Percentiles rank a stretch among this genome's conserved stretches.
These are phyloP conservation scores for Hirtodrosophila duncani DNA, from an alignment of 2,888 invertebrate species.

Conservation along the genomic window DNA sequence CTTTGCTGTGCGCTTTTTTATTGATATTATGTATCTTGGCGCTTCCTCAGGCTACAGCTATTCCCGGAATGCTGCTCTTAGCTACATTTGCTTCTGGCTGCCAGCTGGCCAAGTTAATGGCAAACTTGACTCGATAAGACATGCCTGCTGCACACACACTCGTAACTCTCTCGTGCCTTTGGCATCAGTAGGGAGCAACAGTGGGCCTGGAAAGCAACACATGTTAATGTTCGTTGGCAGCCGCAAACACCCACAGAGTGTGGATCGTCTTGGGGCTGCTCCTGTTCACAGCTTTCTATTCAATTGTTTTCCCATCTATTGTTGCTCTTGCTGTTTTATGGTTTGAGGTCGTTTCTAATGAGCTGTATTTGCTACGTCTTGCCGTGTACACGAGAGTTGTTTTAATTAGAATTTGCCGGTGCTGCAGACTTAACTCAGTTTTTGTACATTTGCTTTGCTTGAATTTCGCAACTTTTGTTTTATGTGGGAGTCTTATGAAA, in stretches of 20 bases:
- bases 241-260: slow-evolving; percentile 16
- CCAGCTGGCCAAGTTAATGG: slow-evolving; percentile 54
- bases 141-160: slow-evolving; percentile 44
- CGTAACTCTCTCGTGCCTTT: background rate
- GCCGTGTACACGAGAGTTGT: slow-evolving; percentile 32
- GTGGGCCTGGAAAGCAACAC: slow-evolving; percentile 9
- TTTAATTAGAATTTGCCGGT: slow-evolving; percentile 56
- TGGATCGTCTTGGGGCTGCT: slow-evolving; percentile 22
- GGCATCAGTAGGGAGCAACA: too few relatives aligned
- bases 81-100: slow-evolving; percentile 34
- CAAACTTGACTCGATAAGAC: slow-evolving; percentile 59
- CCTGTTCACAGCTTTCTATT: slow-evolving; percentile 48
- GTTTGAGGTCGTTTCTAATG: slow-evolving; percentile 58
- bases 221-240: slow-evolving; percentile 34
- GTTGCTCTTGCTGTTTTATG: slow-evolving; percentile 26
- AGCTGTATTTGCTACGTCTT: too few relatives aligned
- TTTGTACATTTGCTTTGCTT: slow-evolving; percentile 24
- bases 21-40: slow-evolving; percentile 53
- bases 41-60: slow-evolving; percentile 39
- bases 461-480: slow-evolving; percentile 5
- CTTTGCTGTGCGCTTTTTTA: slow-evolving; percentile 41
- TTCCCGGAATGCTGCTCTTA: slow-evolving; percentile 54
- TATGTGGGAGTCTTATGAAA: slow-evolving; percentile 18
- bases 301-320: slow-evolving; percentile 39
- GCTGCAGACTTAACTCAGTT: too few relatives aligned